phyloP scores from a whole-genome alignment of 2,113 vertebrate species.

The Aspiorhynchus laticeps region DNA sequence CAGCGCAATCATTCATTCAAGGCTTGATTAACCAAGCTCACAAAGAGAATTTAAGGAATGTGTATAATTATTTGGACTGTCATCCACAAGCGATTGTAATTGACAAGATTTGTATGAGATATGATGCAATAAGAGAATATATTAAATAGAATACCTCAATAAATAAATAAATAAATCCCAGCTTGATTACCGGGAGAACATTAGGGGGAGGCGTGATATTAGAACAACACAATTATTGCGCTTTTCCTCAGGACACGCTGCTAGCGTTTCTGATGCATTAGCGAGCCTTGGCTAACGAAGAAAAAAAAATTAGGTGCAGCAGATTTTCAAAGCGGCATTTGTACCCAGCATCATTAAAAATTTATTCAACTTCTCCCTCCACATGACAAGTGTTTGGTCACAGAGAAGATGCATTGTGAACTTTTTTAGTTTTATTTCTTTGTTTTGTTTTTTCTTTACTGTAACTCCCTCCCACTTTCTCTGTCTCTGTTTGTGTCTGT shows the following conservation, averaged over 20 bases:
- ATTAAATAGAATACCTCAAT: slow-evolving; percentile 64
- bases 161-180: slow-evolving; percentile 78
- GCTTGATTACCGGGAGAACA: slow-evolving; percentile 93
- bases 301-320: slow-evolving; percentile 90
- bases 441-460: slow-evolving; percentile 52
- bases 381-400: slow-evolving; percentile 91
- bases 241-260: slow-evolving; percentile 90
- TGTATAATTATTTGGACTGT: slow-evolving; percentile 90
- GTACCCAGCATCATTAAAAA: slow-evolving; percentile 97
- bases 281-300: slow-evolving; percentile 91
- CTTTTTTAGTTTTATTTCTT: slow-evolving; percentile 64
- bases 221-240: slow-evolving; percentile 89
- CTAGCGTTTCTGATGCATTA: slow-evolving; percentile 90
- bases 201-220: slow-evolving; percentile 89
- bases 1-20: slow-evolving; percentile 81
- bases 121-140: slow-evolving; percentile 68
- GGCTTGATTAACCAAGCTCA: slow-evolving; percentile 89
- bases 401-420: slow-evolving; percentile 85
- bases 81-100: slow-evolving; percentile 86
- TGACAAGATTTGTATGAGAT: slow-evolving; percentile 81
- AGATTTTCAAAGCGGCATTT: slow-evolving; percentile 95
- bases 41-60: slow-evolving; percentile 85
- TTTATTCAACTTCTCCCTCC: slow-evolving; percentile 91
- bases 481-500: slow-evolving; percentile 40
- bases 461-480: slow-evolving; percentile 45